A percentile compares a stretch with the other conserved stretches of the same genome.
Evolutionary conservation across 1,140 invertebrate genomes (phyloP).

Genomic region (Armadillidium nasatum): DNA sequence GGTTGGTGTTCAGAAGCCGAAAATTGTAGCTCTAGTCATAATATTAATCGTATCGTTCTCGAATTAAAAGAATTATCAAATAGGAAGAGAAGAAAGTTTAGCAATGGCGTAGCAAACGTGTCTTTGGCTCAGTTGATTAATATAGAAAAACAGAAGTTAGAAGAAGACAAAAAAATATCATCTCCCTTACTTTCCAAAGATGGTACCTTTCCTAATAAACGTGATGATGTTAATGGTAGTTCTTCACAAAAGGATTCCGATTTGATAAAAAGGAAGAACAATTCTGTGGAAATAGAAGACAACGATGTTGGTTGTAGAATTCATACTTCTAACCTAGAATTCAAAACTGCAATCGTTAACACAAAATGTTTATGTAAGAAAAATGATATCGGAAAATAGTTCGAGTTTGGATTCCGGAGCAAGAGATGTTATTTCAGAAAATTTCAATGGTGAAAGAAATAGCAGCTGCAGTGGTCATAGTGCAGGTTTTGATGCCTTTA

Average conservation of each 20-base stretch:
- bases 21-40: constrained; percentile 49
- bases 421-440: too few species aligned
- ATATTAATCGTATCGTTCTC: constrained; percentile 49
- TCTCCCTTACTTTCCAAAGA: constrained; percentile 22
- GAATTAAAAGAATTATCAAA: not conserved
- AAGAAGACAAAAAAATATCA: constrained; percentile 28
- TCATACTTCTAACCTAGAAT: too few species aligned
- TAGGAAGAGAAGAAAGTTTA: constrained; percentile 8
- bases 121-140: not conserved
- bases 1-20: constrained; percentile 49
- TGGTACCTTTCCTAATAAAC: not conserved
- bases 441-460: not conserved
- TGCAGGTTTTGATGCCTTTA: constrained; percentile 55
- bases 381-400: too few species aligned
- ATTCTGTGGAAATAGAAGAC: too few species aligned
- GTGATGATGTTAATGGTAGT: not conserved
- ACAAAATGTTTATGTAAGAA: too few species aligned
- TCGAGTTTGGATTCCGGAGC: too few species aligned
- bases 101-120: not conserved
- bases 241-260: not conserved
- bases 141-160: constrained; percentile 28
- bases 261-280: too few species aligned
- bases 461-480: constrained; percentile 47
- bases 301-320: too few species aligned
- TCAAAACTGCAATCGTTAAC: too few species aligned